Evolutionary conservation across 2,888 invertebrate species (phyloP).

Genomic region (Synanthedon tipuliformis): DNA sequence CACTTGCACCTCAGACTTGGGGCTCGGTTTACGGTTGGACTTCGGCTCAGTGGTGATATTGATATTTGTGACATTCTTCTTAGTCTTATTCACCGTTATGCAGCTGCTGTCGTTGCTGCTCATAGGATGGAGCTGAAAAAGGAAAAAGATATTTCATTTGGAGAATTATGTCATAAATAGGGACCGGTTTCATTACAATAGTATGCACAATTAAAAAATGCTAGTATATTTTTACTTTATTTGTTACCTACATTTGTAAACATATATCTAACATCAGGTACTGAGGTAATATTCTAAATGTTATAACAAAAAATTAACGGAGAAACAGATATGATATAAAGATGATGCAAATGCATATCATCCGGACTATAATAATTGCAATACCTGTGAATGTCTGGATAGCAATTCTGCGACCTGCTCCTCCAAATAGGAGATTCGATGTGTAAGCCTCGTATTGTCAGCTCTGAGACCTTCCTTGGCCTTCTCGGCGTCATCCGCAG

Average conservation of each 20-base stretch:
- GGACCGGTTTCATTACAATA: no score
- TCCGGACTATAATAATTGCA: slow-evolving; percentile 18
- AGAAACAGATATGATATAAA: no score
- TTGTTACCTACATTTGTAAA: no score
- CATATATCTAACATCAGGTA: no score
- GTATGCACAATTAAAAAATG: no score
- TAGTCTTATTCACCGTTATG: slow-evolving; percentile 69
- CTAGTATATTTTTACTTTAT: no score
- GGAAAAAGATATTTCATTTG: neutral
- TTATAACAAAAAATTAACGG: no score
- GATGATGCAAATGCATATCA: neutral
- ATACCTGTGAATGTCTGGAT: slow-evolving; percentile 47
- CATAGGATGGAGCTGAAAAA: slow-evolving; percentile 41
- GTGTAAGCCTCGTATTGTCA: slow-evolving; percentile 86
- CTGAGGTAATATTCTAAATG: no score
- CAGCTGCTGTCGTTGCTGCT: slow-evolving; percentile 54
- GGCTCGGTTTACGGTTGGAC: slow-evolving; percentile 35
- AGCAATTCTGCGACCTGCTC: slow-evolving; percentile 82
- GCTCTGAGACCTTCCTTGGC: slow-evolving; percentile 75
- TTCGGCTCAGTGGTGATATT: slow-evolving; percentile 73
- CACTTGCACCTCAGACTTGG: slow-evolving; percentile 71
- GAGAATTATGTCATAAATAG: no score
- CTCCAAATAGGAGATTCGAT: slow-evolving; percentile 89
- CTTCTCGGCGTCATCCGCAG: slow-evolving; percentile 73
- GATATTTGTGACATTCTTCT: slow-evolving; percentile 77